Conservation (phyloP, 2,888 invertebrate genomes). For the Dicranocentrus wangi region DNA sequence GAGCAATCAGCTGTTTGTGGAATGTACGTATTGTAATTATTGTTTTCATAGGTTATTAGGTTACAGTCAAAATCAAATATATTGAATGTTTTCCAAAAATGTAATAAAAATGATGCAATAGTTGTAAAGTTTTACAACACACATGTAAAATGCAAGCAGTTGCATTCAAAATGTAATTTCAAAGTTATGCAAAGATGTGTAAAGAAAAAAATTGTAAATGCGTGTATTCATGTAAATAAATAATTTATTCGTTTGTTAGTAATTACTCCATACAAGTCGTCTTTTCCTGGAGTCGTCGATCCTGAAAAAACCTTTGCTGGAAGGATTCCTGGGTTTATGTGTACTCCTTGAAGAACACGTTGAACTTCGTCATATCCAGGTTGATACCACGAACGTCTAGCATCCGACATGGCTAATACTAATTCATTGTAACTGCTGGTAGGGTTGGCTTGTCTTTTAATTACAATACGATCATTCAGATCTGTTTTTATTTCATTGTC, state of each 20-base stretch:
- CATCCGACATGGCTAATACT: neutral
- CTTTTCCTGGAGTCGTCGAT: neutral
- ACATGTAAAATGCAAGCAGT: neutral
- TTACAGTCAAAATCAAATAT: neutral
- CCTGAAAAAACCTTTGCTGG: neutral
- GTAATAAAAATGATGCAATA: constrained; percentile 27
- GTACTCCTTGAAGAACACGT: neutral
- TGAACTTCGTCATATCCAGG: neutral
- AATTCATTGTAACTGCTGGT: neutral
- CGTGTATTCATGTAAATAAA: neutral
- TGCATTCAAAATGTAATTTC: neutral
- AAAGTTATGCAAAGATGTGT: neutral
- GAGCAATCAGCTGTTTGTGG: constrained; percentile 42
- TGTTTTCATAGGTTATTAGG: constrained; percentile 4
- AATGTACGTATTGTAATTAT: constrained; percentile 45
- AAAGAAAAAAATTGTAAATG: neutral
- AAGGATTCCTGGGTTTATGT: neutral
- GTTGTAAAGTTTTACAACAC: neutral
- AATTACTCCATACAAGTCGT: neutral
- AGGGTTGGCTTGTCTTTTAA: neutral
- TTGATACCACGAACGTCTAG: neutral
- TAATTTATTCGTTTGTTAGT: neutral
- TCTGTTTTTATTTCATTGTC: neutral
- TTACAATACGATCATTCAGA: neutral
- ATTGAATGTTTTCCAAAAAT: constrained; percentile 27